Percentiles rank a stretch among this genome's conserved stretches.
Conservation (phyloP, 2,113 vertebrate species). For the Halcyon senegalensis region DNA sequence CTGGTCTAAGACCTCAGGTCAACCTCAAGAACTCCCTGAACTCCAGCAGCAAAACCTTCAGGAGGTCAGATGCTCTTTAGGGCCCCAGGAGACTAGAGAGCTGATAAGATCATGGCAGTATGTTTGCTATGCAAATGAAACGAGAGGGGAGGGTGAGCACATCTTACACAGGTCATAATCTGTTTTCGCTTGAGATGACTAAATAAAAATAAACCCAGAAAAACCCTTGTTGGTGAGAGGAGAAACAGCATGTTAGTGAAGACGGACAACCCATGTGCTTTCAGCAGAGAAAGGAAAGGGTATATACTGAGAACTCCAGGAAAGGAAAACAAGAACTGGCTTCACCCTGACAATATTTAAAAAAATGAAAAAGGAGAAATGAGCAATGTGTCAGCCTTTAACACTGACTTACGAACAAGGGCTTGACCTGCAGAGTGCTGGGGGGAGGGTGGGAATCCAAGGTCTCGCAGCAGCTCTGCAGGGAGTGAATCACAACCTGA, state of each 20-base stretch:
- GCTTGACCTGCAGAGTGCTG: background rate
- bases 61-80: background rate
- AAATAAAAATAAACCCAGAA: background rate
- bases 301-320: background rate
- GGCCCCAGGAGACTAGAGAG: background rate
- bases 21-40: background rate
- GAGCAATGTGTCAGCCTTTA: background rate
- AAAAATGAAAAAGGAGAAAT: background rate
- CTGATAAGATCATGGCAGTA: background rate
- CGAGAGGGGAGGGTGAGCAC: background rate
- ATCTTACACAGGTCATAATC: background rate
- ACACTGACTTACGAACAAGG: background rate
- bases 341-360: background rate
- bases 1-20: background rate
- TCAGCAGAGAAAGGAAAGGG: background rate
- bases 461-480: background rate
- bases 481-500: slow-evolving; percentile 7
- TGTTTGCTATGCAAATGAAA: background rate
- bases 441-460: background rate
- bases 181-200: background rate
- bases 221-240: background rate
- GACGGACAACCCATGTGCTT: background rate
- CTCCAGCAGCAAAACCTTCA: background rate
- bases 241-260: background rate
- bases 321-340: background rate